Evolutionary conservation across 2,888 invertebrate genomes (phyloP).

Genomic region (Agrochola litura): DNA sequence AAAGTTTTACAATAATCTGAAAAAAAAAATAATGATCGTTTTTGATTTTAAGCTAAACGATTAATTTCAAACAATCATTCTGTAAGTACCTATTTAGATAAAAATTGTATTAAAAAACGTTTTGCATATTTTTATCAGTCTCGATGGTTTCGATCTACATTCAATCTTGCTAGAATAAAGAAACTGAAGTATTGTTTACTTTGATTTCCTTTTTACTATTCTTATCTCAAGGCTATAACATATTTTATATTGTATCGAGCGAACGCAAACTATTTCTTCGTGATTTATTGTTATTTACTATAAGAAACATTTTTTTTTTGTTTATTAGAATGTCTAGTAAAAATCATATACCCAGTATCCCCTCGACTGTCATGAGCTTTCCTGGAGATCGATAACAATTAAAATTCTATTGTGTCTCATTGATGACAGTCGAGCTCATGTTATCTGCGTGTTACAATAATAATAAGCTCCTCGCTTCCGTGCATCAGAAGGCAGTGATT

Average conservation of each 20-base stretch:
- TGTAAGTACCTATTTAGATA: too few relatives aligned
- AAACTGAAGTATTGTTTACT: constrained; percentile 8
- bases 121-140: constrained; percentile 13
- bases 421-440: too few relatives aligned
- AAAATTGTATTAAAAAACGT: neutral
- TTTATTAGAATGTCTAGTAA: constrained; percentile 1
- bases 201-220: constrained; percentile 1
- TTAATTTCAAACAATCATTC: neutral
- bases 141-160: neutral
- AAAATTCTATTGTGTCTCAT: too few relatives aligned
- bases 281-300: constrained; percentile 11
- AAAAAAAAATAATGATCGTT: neutral
- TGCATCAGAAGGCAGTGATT: constrained; percentile 41
- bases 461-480: neutral
- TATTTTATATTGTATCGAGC: constrained; percentile 6
- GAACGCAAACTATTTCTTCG: neutral
- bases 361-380: too few relatives aligned
- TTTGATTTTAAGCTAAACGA: neutral
- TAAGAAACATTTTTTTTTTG: neutral
- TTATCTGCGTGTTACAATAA: constrained; percentile 18
- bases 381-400: too few relatives aligned
- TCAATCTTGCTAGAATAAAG: constrained; percentile 28
- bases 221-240: constrained; percentile 7
- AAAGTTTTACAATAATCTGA: neutral
- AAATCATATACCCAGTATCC: neutral